phyloP scores from a whole-genome alignment of 2,797 vertebrate species.

The Pyrocephalus nanus region DNA sequence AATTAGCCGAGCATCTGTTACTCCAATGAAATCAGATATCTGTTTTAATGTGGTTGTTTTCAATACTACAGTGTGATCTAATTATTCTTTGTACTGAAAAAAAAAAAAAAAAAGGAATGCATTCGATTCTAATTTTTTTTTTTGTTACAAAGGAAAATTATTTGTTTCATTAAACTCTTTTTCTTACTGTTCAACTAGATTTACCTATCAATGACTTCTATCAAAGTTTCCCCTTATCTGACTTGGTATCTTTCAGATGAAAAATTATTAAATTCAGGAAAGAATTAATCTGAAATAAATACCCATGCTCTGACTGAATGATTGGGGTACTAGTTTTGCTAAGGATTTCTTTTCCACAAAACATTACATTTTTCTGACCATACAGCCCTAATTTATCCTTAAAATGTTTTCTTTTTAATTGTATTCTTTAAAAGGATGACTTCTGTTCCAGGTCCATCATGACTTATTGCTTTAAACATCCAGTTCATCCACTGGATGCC shows the following conservation, averaged over 20 bases:
- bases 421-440: not conserved
- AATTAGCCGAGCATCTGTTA: conserved; percentile 73
- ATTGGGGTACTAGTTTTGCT: not conserved
- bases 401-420: not conserved
- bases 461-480: not conserved
- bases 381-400: not conserved
- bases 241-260: not conserved
- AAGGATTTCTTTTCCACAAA: not conserved
- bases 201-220: not conserved
- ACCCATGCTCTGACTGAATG: not conserved
- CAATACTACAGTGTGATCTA: not conserved
- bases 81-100: conserved; percentile 25
- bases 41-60: conserved; percentile 55
- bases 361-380: not conserved
- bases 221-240: not conserved
- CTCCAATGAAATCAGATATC: conserved; percentile 50
- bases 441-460: not conserved
- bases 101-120: not conserved
- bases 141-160: not conserved
- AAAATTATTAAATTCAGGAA: not conserved
- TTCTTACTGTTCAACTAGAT: not conserved
- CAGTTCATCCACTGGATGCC: not conserved
- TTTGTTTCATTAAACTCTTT: not conserved
- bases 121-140: not conserved
- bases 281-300: not conserved